Percentiles rank a stretch among this genome's conserved stretches.
These are phyloP conservation scores for Calephelis virginiensis DNA, from an alignment of 1,140 invertebrate genomes.

Conservation along the genomic window DNA sequence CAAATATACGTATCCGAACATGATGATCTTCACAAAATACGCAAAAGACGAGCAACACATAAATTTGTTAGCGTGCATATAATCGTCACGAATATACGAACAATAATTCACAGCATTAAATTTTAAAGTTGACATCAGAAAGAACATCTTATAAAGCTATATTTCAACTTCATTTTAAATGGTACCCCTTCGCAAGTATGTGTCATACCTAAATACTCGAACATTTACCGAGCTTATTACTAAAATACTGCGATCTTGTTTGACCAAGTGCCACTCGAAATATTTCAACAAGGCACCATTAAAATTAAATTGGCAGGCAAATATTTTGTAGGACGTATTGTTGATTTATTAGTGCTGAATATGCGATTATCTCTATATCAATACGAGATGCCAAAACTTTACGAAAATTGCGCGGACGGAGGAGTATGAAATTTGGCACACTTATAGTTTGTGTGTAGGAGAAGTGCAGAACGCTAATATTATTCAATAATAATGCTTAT, in stretches of 20 bases:
- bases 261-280: constrained; percentile 6
- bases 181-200: constrained; percentile 45
- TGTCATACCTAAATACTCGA: constrained; percentile 32
- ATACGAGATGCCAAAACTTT: no score
- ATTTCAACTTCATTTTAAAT: constrained; percentile 60
- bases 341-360: neutral
- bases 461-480: no score
- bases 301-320: constrained; percentile 9
- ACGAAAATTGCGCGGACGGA: no score
- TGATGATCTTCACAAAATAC: constrained; percentile 56
- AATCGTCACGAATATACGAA: constrained; percentile 66
- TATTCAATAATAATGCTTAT: no score
- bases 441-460: no score
- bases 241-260: constrained; percentile 6
- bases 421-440: no score
- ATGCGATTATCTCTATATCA: no score
- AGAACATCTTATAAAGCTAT: constrained; percentile 72
- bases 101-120: constrained; percentile 69
- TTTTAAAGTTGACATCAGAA: constrained; percentile 77
- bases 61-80: constrained; percentile 72
- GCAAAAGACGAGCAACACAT: constrained; percentile 60
- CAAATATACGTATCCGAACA: constrained; percentile 61
- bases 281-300: constrained; percentile 12
- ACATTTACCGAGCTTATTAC: constrained; percentile 17
- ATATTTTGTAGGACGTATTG: neutral